These are phyloP conservation scores for Strongylocentrotus purpuratus DNA, from an alignment of 35 echinoderm and acorn worm genomes.

Conservation along the genomic window DNA sequence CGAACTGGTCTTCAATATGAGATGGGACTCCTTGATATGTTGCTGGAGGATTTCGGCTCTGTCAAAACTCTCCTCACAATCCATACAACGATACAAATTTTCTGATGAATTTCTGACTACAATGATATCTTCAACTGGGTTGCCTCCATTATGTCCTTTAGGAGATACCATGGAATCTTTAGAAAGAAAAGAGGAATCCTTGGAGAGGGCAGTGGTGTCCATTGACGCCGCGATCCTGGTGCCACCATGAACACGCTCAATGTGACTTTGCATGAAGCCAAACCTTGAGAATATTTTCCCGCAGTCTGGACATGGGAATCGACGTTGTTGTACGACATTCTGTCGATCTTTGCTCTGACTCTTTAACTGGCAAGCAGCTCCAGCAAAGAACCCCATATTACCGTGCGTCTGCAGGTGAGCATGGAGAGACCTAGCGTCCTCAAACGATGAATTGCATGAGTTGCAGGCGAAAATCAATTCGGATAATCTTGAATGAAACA, in stretches of 20 bases:
- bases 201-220: not conserved
- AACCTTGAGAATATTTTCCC: conserved; percentile 45
- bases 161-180: not conserved
- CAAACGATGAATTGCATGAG: not conserved
- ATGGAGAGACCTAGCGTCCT: conserved; percentile 14
- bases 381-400: not conserved
- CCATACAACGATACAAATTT: not conserved
- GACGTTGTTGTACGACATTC: not conserved
- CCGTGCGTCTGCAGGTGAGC: not conserved
- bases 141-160: not conserved
- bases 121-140: not conserved
- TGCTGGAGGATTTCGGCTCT: not conserved
- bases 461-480: conserved; percentile 20
- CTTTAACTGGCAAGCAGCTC: not conserved
- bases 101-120: not conserved
- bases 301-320: conserved; percentile 50
- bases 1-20: not conserved
- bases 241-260: conserved; percentile 48
- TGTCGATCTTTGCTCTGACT: not conserved
- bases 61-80: not conserved
- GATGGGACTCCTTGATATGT: conserved; percentile 33
- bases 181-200: not conserved
- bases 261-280: conserved; percentile 48
- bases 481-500: not conserved
- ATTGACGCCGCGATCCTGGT: conserved; percentile 1